Conservation (phyloP, 2,888 invertebrate genomes). For the Platycheirus rosarum region DNA sequence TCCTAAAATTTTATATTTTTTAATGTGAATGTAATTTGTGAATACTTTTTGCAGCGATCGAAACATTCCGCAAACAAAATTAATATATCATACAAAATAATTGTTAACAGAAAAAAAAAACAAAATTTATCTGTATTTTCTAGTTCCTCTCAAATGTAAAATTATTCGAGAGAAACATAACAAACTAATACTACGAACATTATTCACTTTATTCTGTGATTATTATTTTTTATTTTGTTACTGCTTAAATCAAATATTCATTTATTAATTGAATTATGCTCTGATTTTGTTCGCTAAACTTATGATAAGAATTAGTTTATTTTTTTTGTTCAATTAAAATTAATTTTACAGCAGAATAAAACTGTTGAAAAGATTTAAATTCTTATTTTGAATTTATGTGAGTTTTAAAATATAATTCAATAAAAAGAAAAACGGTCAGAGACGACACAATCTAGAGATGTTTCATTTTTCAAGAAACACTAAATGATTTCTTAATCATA, state of each 20-base stretch:
- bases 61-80: conserved; percentile 62
- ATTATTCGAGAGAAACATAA: no score
- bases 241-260: conserved; percentile 29
- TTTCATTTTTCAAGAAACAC: no score
- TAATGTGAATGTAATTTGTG: no score
- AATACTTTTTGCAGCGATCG: conserved; percentile 49
- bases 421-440: conserved; percentile 39
- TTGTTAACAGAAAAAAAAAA: no score
- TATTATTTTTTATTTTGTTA: conserved; percentile 38
- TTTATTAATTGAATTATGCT: background rate
- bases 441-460: conserved; percentile 5
- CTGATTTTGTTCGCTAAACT: conserved; percentile 28
- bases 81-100: conserved; percentile 44
- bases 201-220: conserved; percentile 51
- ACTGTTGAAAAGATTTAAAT: conserved; percentile 20
- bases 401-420: conserved; percentile 53
- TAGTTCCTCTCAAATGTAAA: no score
- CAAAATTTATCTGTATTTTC: no score
- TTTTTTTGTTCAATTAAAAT: conserved; percentile 29
- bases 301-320: conserved; percentile 40
- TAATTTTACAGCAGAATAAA: conserved; percentile 27
- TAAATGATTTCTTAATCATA: no score
- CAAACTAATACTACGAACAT: background rate
- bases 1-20: no score
- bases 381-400: conserved; percentile 54